Conservation (phyloP, 2,888 invertebrate species). For the Selenia dentaria region DNA sequence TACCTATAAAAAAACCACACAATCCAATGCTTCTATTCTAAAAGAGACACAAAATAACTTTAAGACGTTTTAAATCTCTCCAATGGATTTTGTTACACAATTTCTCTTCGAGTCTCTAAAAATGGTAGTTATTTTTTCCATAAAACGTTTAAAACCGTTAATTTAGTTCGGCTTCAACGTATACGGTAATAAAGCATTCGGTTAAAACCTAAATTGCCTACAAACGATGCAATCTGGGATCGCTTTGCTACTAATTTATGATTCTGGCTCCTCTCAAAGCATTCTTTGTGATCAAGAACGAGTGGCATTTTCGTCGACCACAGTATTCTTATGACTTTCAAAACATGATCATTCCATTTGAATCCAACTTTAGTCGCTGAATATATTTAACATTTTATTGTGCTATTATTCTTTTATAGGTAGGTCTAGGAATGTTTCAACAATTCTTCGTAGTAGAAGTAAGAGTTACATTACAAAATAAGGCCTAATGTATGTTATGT, state of each 20-base stretch:
- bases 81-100: constrained; percentile 18
- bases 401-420: constrained; percentile 63
- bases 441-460: constrained; percentile 43
- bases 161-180: constrained; percentile 41
- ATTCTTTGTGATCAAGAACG: constrained; percentile 61
- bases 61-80: constrained; percentile 14
- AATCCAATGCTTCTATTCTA: constrained; percentile 1
- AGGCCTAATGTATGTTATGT: too few species aligned
- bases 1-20: not conserved
- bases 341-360: constrained; percentile 77
- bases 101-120: constrained; percentile 24
- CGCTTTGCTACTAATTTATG: constrained; percentile 68
- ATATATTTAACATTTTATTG: constrained; percentile 68
- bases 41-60: constrained; percentile 15
- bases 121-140: constrained; percentile 28
- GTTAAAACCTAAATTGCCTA: constrained; percentile 61
- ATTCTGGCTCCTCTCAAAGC: constrained; percentile 60
- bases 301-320: constrained; percentile 66
- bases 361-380: constrained; percentile 55
- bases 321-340: constrained; percentile 71
- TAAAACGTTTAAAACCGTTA: constrained; percentile 35
- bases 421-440: constrained; percentile 44
- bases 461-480: too few species aligned
- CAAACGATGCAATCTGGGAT: constrained; percentile 71
- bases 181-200: constrained; percentile 53